These are phyloP conservation scores for Pipa parva DNA, from an alignment of 2,113 vertebrate species.

Conservation along the genomic window DNA sequence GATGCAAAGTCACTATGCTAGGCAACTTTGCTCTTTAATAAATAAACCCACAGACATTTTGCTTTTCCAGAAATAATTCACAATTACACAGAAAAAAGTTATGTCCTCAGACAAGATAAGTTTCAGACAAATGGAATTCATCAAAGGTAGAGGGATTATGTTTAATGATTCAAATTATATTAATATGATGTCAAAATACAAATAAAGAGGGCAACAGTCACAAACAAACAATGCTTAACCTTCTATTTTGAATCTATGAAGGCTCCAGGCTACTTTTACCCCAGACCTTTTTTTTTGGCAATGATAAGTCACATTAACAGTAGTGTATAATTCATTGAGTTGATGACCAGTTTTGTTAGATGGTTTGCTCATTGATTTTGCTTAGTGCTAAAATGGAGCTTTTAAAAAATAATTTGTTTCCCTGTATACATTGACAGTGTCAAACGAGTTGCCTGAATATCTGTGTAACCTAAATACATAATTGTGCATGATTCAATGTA, in stretches of 20 bases:
- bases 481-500: too few species aligned
- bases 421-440: slow-evolving; percentile 55
- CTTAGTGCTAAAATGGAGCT: slow-evolving; percentile 69
- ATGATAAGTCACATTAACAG: slow-evolving; percentile 83
- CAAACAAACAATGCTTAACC: slow-evolving; percentile 54
- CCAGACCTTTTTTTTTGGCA: too few species aligned
- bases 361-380: slow-evolving; percentile 88
- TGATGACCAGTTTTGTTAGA: slow-evolving; percentile 85
- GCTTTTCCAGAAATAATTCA: too few species aligned
- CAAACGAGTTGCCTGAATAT: slow-evolving; percentile 49
- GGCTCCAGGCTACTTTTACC: slow-evolving; percentile 62
- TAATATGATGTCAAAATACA: slow-evolving; percentile 19
- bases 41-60: too few species aligned
- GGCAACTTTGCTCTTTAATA: too few species aligned
- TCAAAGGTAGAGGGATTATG: slow-evolving; percentile 1
- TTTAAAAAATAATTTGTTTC: slow-evolving; percentile 63
- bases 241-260: slow-evolving; percentile 49
- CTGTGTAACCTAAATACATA: not conserved
- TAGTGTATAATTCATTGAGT: slow-evolving; percentile 90
- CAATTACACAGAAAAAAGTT: too few species aligned
- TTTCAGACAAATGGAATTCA: too few species aligned
- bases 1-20: too few species aligned
- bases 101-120: too few species aligned
- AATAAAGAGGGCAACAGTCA: slow-evolving; percentile 15
- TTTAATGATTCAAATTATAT: slow-evolving; percentile 4